Evolutionary conservation across 2,797 vertebrate species (phyloP), one percentile per base, ranked within the genome.

Genomic region (Phoxinus dragarum): DNA sequence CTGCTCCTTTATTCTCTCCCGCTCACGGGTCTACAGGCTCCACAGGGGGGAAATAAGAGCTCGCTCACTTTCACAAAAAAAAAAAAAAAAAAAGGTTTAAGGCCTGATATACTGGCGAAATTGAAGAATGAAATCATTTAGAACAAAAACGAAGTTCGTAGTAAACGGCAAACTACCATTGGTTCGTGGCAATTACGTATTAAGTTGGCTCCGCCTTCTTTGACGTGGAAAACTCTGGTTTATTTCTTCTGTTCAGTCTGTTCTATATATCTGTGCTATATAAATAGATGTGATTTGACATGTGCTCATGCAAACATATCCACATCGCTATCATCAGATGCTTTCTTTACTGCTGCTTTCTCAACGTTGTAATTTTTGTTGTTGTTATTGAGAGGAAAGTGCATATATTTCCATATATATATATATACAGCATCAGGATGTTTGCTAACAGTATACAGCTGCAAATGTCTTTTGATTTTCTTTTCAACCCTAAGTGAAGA

Each of bases 11-110:
- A 17, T 84, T 64, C 78, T n/a, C 9, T 44, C 59, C 31, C 19
- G 14, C 61, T 76, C 21, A 40, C 19, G 49, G 36, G 66, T 36
- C 34, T 40, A 66, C 11, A 34, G 12, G 61, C n/a, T 11, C 59
- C 23, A 27, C n/a, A 92, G 93, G 93, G 93, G 94, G 95, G 94
- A 93, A 89, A 89, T 84, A 92, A 49, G 17, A 67, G 17, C 2
- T n/a, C 6, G 1, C 91, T 94, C 66, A 87, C 86, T 90, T 90
- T 89, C 87, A 88, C 92, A 91, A 93, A 93, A 95, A 94, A 93
- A 93, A 91, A 91, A 93, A 94, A 95, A 94, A 93, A 93, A 92
- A 92, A 91, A 90, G 87, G 91, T 93, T 97, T 96, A 97, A 97
- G 16, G 17, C 4, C 66, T 4, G 1, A 7, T 9, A 36, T 38